These are phyloP conservation scores for Lycaena phlaeas DNA, from an alignment of 2,888 invertebrate genomes.

Conservation along the genomic window DNA sequence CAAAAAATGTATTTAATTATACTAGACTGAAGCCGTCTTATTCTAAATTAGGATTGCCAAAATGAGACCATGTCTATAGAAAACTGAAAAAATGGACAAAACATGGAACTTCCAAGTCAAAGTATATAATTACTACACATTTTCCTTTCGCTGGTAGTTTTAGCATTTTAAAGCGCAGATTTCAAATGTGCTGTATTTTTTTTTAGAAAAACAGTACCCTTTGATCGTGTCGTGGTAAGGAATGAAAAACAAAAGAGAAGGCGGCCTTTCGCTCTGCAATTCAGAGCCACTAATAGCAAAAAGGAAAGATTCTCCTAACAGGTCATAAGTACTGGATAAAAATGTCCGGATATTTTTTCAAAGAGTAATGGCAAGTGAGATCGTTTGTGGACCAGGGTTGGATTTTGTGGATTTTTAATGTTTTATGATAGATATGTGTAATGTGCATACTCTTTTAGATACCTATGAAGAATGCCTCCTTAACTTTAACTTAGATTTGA, in stretches of 20 bases:
- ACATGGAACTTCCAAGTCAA: too few relatives aligned
- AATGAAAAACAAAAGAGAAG: slow-evolving; percentile 15
- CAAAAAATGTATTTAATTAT: too few relatives aligned
- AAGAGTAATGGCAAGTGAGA: slow-evolving; percentile 35
- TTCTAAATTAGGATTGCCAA: too few relatives aligned
- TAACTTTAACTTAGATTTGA: too few relatives aligned
- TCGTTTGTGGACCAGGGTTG: slow-evolving; percentile 28
- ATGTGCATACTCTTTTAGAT: too few relatives aligned
- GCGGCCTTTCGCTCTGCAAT: slow-evolving; percentile 18
- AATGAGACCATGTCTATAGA: too few relatives aligned
- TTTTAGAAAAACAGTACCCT: slow-evolving; percentile 7
- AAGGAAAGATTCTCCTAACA: slow-evolving; percentile 33
- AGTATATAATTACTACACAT: too few relatives aligned
- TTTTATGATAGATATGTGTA: too few relatives aligned
- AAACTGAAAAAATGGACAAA: too few relatives aligned
- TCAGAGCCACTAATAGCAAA: slow-evolving; percentile 27
- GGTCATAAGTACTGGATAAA: slow-evolving; percentile 48
- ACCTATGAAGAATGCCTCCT: too few relatives aligned
- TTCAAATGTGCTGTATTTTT: slow-evolving; percentile 7
- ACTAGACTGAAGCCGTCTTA: too few relatives aligned
- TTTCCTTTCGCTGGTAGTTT: not conserved
- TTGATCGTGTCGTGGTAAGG: slow-evolving; percentile 10
- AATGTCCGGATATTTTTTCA: slow-evolving; percentile 53
- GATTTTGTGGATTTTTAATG: slow-evolving; percentile 18
- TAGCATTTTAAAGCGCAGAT: slow-evolving; percentile 7